phyloP scores from a whole-genome alignment of 2,113 vertebrate species.

The Edolisoma coerulescens region DNA sequence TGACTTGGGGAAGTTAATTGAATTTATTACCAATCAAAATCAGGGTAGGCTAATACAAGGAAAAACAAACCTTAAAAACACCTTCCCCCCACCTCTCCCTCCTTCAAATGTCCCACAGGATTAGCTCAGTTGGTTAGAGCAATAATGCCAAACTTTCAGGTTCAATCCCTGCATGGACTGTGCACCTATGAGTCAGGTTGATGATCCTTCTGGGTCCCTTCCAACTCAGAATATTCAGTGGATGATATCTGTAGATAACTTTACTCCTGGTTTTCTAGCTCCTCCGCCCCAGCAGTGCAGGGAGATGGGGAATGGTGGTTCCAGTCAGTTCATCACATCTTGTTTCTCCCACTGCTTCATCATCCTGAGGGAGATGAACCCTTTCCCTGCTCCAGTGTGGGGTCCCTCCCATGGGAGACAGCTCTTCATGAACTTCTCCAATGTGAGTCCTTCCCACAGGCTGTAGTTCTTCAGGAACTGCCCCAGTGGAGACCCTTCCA shows the following conservation, averaged over 20 bases:
- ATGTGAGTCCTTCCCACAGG: background rate
- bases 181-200: background rate
- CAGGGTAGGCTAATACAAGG: background rate
- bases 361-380: background rate
- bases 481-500: background rate
- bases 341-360: background rate
- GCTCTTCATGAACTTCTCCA: background rate
- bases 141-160: background rate
- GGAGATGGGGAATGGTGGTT: background rate
- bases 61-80: background rate
- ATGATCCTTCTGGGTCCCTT: background rate
- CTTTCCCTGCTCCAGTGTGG: background rate
- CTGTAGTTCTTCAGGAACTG: background rate
- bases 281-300: background rate
- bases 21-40: background rate
- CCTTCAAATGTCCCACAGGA: background rate
- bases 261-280: background rate
- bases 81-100: background rate
- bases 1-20: background rate
- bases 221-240: background rate
- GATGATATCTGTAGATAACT: background rate
- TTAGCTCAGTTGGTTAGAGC: background rate
- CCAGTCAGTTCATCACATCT: background rate
- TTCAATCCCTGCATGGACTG: background rate
- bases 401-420: background rate